These are phyloP conservation scores for Tortricodes alternella DNA, from an alignment of 2,888 invertebrate species.

Conservation along the genomic window DNA sequence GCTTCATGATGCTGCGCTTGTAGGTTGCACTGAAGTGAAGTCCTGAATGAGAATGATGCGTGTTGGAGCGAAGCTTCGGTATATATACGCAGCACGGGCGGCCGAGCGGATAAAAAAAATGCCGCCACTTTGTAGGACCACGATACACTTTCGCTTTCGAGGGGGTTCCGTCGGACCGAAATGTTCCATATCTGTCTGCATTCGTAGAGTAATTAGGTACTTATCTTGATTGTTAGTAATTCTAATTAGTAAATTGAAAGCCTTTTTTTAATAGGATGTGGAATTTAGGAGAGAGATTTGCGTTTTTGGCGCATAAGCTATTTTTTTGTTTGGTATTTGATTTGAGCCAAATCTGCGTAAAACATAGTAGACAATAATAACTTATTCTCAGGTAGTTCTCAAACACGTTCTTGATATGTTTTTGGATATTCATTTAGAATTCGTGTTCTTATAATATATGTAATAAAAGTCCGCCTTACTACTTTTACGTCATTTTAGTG, in stretches of 20 bases:
- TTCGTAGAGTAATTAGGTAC: conserved; percentile 28
- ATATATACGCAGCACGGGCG: conserved; percentile 79
- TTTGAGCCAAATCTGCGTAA: no score
- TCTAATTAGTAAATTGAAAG: not conserved
- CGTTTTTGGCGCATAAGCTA: no score
- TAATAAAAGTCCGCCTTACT: no score
- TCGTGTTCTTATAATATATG: no score
- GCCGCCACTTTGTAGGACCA: conserved; percentile 71
- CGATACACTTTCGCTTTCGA: conserved; percentile 81
- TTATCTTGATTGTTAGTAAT: not conserved
- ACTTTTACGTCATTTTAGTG: no score
- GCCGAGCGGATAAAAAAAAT: conserved; percentile 76
- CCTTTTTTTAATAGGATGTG: no score
- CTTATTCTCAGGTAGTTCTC: no score
- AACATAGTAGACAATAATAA: no score
- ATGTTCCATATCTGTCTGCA: conserved; percentile 62
- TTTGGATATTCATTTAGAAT: no score
- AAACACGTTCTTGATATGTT: no score
- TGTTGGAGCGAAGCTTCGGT: conserved; percentile 66
- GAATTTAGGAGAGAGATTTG: no score
- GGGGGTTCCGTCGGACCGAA: conserved; percentile 65
- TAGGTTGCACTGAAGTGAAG: conserved; percentile 81
- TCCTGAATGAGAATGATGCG: conserved; percentile 83
- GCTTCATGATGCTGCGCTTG: conserved; percentile 80
- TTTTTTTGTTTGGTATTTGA: no score